Evolutionary conservation across 1,140 invertebrate genomes (phyloP), one percentile per base, ranked within the genome.

Genomic region (Agrypnia vestita): DNA sequence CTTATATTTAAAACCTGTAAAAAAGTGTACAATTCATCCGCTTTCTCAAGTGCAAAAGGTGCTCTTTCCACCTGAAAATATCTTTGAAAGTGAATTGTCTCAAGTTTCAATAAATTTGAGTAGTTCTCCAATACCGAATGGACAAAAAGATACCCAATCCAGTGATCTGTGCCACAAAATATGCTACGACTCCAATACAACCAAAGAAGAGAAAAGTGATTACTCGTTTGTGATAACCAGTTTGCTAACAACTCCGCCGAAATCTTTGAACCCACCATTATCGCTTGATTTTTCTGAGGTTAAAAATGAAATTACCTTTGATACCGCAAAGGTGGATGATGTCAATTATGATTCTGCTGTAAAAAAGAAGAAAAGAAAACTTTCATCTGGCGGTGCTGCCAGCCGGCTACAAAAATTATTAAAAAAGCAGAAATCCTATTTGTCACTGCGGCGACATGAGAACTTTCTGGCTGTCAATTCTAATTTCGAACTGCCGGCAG

Each of bases 371-470:
- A 56, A 72, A 46, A 75, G 43, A 61, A 80, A 76, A 53, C 46
- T 76, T 7, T 35, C 19, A 10, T 8, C 3, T 0, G 62, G 47
- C 19, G 75, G 79, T 72, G 13, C 56, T 13, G 79, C 74, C 59
- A 55, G 74, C 15, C 25, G 79, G 10, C 43, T 80, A 44, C 73
- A 77, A 15, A 80, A 51, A 53, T 46, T 72, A 12, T 69, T 80
- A 8, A 76, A 76, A 49, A 80, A 77, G 61, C 73, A 76, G 44
- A 75, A 80, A 15, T 80, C 79, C 1, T 4, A n/a, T n/a, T 7
- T 80, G 12, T 76, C 79, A 4, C 44, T 76, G 4, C 72, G 79
- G 79, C 55, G 61, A 35, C 79, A 80, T 21, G 74, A 80, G 35
- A 69, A 59, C n/a, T 80, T 46, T 53, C 46, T 71, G 46, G 67